phyloP scores from a whole-genome alignment of 2,113 vertebrate genomes.

The Syngnathus floridae region DNA sequence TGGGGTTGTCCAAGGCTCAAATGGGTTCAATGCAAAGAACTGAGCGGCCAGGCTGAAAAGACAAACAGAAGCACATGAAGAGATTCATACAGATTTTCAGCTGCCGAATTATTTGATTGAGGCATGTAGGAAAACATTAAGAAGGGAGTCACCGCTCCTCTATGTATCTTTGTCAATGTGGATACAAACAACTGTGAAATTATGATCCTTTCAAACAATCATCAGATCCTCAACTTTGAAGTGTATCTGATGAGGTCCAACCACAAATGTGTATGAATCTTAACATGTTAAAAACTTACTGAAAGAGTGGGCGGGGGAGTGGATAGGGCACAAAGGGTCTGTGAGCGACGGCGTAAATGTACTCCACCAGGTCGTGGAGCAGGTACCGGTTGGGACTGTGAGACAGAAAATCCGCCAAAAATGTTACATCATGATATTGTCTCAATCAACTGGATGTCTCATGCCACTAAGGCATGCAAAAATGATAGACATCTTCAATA shows the following conservation, averaged over 20 bases:
- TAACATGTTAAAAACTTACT: conserved; percentile 69
- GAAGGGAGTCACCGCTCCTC: not conserved
- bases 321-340: conserved; percentile 77
- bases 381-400: conserved; percentile 82
- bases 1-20: conserved; percentile 83
- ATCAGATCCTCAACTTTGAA: not conserved
- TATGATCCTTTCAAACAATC: not conserved
- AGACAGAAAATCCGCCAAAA: conserved; percentile 50
- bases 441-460: not conserved
- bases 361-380: conserved; percentile 86
- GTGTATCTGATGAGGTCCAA: not conserved
- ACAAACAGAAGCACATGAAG: not conserved
- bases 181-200: not conserved
- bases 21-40: conserved; percentile 80
- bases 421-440: too few relatives aligned
- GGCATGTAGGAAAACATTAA: not conserved
- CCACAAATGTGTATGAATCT: not conserved
- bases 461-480: not conserved
- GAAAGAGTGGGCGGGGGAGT: conserved; percentile 78
- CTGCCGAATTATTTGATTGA: not conserved
- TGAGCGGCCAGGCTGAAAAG: conserved; percentile 71
- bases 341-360: conserved; percentile 74
- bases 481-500: not conserved
- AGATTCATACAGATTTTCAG: not conserved
- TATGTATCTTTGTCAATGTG: not conserved